A percentile compares a stretch with the other conserved stretches of the same genome.
phyloP scores from a whole-genome alignment of 1,140 invertebrate genomes.

The Trachymyrmex cornetzi region DNA sequence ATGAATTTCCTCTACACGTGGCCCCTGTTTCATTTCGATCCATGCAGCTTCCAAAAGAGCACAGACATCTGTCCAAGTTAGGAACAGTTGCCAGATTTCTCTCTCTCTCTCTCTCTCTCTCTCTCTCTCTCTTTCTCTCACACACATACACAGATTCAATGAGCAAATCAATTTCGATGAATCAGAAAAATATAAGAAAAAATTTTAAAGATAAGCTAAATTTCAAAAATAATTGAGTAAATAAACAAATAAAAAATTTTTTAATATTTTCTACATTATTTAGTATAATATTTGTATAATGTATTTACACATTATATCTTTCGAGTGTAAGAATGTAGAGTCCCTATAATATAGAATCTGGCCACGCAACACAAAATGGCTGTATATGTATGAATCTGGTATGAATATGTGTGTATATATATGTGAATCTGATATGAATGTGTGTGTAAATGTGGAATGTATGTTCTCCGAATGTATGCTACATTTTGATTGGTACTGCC shows the following conservation, averaged over 20 bases:
- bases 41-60: slow-evolving; percentile 69
- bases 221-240: background rate
- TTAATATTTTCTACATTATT: background rate
- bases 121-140: background rate
- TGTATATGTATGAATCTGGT: too few relatives aligned
- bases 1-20: slow-evolving; percentile 85
- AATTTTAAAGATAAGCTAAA: background rate
- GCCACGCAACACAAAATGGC: too few relatives aligned
- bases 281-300: background rate
- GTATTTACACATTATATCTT: background rate
- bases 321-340: too few relatives aligned
- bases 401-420: too few relatives aligned
- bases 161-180: slow-evolving; percentile 26
- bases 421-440: too few relatives aligned
- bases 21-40: slow-evolving; percentile 79
- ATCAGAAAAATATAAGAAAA: background rate
- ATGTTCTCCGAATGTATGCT: too few relatives aligned
- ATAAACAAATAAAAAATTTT: background rate
- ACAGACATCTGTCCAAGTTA: slow-evolving; percentile 80
- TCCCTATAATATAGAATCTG: too few relatives aligned
- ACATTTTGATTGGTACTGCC: too few relatives aligned
- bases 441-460: too few relatives aligned
- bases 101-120: background rate
- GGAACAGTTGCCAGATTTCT: slow-evolving; percentile 69
- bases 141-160: background rate